A percentile compares a stretch with the other conserved stretches of the same genome.
These are phyloP conservation scores for Hyperoplus lanceolatus DNA, from an alignment of 2,797 vertebrate genomes.

Conservation along the genomic window DNA sequence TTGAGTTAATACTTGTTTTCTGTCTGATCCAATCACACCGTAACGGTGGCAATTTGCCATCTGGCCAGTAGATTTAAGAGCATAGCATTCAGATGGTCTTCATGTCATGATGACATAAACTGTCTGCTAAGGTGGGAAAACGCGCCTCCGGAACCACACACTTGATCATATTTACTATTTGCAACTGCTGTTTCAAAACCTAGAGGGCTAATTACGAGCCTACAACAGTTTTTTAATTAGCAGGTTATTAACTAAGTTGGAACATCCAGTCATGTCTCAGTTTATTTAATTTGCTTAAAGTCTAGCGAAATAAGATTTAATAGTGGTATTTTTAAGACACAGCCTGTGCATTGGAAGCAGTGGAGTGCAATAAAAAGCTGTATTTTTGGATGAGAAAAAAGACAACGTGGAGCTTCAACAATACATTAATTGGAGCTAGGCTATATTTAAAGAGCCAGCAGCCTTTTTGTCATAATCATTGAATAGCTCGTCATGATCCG, in stretches of 20 bases:
- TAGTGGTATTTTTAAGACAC: not conserved
- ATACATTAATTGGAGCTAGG: not conserved
- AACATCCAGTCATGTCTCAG: not conserved
- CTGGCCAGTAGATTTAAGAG: conserved; percentile 14
- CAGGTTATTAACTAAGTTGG: not conserved
- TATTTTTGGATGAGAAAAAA: not conserved
- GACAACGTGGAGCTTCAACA: not conserved
- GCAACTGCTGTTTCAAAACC: not conserved
- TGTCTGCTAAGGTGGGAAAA: conserved; percentile 19
- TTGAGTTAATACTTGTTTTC: conserved; percentile 27
- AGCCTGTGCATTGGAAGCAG: not conserved
- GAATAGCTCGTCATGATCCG: too few relatives aligned
- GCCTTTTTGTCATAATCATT: too few relatives aligned
- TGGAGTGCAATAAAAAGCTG: not conserved
- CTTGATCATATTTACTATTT: not conserved
- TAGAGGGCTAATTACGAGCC: not conserved
- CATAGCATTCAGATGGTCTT: not conserved
- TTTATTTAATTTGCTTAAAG: not conserved
- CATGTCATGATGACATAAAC: conserved; percentile 4
- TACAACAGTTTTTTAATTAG: not conserved
- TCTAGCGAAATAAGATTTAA: too few relatives aligned
- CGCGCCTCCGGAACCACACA: not conserved
- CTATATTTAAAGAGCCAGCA: not conserved
- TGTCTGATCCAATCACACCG: conserved; percentile 24
- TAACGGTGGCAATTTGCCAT: conserved; percentile 42